Conservation (phyloP, 2,797 vertebrate genomes). For the Sebastes trivittatus region DNA sequence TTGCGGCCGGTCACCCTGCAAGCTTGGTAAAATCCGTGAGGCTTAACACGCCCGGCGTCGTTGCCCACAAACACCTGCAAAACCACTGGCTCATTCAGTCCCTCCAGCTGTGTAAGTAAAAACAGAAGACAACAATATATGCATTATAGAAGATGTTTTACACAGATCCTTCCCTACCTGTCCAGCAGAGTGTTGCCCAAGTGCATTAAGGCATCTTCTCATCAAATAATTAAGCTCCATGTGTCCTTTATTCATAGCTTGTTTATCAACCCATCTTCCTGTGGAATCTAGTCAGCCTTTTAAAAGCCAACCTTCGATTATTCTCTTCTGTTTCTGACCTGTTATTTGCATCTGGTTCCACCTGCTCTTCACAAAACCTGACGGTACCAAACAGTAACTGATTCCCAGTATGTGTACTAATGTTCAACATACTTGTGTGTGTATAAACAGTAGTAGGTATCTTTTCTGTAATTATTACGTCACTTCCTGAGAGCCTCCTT, state of each 20-base stretch:
- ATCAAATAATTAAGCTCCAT: not conserved
- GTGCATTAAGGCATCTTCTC: not conserved
- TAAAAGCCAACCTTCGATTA: not conserved
- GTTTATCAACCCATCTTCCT: not conserved
- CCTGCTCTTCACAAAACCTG: not conserved
- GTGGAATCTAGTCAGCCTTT: not conserved
- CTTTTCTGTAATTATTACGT: too few relatives aligned
- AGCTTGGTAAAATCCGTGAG: conserved; percentile 98
- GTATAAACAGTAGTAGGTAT: too few relatives aligned
- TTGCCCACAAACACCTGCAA: conserved; percentile 98
- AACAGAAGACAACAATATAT: not conserved
- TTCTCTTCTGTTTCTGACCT: not conserved
- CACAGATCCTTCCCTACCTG: not conserved
- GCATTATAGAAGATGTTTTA: not conserved
- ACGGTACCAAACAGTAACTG: not conserved
- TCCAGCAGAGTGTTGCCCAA: not conserved
- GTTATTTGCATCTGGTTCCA: not conserved
- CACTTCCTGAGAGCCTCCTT: too few relatives aligned
- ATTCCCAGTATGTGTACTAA: not conserved
- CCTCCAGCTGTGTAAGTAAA: conserved; percentile 87
- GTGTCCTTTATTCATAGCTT: not conserved
- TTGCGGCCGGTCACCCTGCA: conserved; percentile 97
- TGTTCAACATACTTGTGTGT: too few relatives aligned
- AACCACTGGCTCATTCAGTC: conserved; percentile 92
- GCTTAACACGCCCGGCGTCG: conserved; percentile 94